phyloP scores from a whole-genome alignment of 1,140 invertebrate genomes.

The Halesus radiatus region DNA sequence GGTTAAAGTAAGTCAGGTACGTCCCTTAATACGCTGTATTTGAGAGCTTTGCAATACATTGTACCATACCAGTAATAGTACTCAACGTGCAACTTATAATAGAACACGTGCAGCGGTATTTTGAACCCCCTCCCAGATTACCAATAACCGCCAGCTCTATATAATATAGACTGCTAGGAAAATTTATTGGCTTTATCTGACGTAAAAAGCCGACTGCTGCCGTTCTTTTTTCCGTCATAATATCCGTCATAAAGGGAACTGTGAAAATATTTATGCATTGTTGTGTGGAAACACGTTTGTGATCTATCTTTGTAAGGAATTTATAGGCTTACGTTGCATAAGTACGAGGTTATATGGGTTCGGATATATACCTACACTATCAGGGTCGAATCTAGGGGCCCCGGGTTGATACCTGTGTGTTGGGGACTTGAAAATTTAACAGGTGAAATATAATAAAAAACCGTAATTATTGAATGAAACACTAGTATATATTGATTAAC shows the following conservation, averaged over 20 bases:
- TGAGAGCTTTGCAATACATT: no score
- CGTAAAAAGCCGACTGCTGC: not conserved
- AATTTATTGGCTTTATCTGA: constrained; percentile 5
- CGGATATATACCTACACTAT: no score
- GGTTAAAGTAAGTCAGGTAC: no score
- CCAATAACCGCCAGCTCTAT: not conserved
- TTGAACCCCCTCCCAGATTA: not conserved
- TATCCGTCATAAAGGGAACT: not conserved
- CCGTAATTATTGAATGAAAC: no score
- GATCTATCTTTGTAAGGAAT: constrained; percentile 17
- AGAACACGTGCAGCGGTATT: constrained; percentile 23
- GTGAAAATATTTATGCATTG: constrained; percentile 31
- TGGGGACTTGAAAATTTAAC: no score
- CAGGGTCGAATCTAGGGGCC: no score
- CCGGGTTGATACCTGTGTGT: no score
- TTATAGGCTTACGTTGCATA: constrained; percentile 8
- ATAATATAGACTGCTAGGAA: not conserved
- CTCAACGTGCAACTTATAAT: not conserved
- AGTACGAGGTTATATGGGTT: not conserved
- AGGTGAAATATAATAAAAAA: no score
- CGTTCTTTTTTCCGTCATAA: constrained; percentile 7
- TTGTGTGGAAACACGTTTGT: constrained; percentile 8
- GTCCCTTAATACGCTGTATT: no score
- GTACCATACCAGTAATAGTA: not conserved
- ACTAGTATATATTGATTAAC: no score